Evolutionary conservation across 2,888 invertebrate species (phyloP), one percentile per base, ranked within the genome.

Genomic region (Ormyrus nitidulus): DNA sequence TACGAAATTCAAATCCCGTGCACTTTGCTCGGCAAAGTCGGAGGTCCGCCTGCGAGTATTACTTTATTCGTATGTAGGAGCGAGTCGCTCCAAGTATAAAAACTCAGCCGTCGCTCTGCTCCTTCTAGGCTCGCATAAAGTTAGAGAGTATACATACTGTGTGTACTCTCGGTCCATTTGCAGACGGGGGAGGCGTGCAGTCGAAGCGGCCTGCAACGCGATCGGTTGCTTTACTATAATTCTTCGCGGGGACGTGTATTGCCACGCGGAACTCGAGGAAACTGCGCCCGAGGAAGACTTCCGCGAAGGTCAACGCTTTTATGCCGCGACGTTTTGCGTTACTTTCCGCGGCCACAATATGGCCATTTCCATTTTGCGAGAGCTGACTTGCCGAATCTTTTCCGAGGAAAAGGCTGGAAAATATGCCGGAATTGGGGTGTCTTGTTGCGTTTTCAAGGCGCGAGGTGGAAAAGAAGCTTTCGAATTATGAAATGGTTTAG

Each of bases 211-310:
- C 51, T 49, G 64, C 77, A 70, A 70, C 70, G 71, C 72, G 72
- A 78, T 78, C 78, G 48, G 56, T 66, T 44, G 72, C 34, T 58
- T 72, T 53, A 59, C 78, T 78, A 78, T 72, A 72, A 78, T 78
- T 72, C 66, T 78, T 46, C 10, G 56, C 48, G 13, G 78, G 13
- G 78, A 66, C 72, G 58, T 78, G 54, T 66, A 66, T 48, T 66
- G 72, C 72, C 66, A 54, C 10, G 66, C 66, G 53, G 48, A 78
- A 78, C 54, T 59, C 10, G 48, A 48, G 54, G 54, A 68, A 68
- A 68, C 68, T 44, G n/a, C 49, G n/a, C 44, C 44, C 19, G 54
- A 3, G 2, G 19, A 6, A 34, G 8, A 44, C 61, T 49, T 8
- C 19, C 3, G 34, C 34, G 34, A 34, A 34, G 34, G 34, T 34